Evolutionary conservation across 2,113 vertebrate species (phyloP).

Genomic region (Tamias sibiricus): DNA sequence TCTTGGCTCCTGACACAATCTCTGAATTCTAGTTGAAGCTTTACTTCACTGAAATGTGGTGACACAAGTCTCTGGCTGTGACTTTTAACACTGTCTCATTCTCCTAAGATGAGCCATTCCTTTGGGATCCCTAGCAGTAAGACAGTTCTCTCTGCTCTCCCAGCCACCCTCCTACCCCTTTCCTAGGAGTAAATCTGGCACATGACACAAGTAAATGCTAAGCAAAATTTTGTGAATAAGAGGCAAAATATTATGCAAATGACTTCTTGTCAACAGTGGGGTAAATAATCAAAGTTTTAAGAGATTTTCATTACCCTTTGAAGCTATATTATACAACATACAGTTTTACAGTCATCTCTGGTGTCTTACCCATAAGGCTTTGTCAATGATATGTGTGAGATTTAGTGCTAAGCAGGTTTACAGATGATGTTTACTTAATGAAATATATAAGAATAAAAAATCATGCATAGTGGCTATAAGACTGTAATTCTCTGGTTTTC

Average conservation of each 20-base stretch:
- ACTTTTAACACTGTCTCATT: not conserved
- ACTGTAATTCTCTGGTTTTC: not conserved
- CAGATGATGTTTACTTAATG: not conserved
- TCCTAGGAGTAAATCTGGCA: not conserved
- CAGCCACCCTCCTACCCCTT: not conserved
- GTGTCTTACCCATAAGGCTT: not conserved
- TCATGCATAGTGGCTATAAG: not conserved
- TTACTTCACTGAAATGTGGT: not conserved
- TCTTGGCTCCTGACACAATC: not conserved
- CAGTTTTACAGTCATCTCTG: not conserved
- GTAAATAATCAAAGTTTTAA: not conserved
- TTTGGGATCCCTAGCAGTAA: not conserved
- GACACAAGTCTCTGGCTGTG: not conserved
- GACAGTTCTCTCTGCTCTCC: not conserved
- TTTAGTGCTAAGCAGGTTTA: not conserved
- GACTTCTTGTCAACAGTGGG: not conserved
- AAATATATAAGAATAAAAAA: not conserved
- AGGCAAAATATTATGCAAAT: not conserved
- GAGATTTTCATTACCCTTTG: not conserved
- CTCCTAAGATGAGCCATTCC: too few relatives aligned
- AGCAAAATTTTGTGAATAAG: not conserved
- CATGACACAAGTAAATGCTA: not conserved
- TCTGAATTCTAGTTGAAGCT: not conserved
- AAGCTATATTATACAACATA: fast-evolving
- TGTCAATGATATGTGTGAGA: not conserved